Evolutionary conservation across 2,797 vertebrate species (phyloP).

Genomic region (Mormyrops boulengeri): DNA sequence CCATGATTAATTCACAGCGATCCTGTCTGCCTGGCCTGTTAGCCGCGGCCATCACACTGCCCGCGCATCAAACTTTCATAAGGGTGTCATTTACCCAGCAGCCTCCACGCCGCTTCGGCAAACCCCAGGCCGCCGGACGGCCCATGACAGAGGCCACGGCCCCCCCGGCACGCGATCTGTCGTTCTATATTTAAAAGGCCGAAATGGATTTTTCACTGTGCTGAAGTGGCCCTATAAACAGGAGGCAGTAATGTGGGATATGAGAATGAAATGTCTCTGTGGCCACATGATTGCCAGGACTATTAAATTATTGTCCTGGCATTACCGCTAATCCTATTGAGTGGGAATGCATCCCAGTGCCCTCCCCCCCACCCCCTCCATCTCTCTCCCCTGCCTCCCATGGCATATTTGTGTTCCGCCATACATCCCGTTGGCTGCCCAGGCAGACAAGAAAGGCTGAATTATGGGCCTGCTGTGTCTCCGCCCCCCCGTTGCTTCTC

Average conservation of each 20-base stretch:
- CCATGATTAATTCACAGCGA: background rate
- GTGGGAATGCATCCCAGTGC: background rate
- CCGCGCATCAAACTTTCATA: background rate
- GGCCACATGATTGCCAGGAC: conserved; percentile 25
- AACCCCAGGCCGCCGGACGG: background rate
- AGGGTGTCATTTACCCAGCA: background rate
- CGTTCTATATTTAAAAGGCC: background rate
- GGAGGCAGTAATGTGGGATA: conserved; percentile 10
- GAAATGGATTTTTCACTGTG: conserved; percentile 3
- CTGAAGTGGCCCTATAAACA: conserved; percentile 20
- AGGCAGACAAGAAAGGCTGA: background rate
- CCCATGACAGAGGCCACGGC: background rate
- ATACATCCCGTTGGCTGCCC: background rate
- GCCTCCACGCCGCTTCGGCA: background rate
- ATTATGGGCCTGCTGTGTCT: background rate
- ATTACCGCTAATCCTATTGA: conserved; percentile 18
- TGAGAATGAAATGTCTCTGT: conserved; percentile 21
- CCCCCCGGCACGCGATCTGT: background rate
- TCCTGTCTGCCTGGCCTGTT: background rate
- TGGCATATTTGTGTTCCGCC: background rate
- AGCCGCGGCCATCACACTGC: background rate
- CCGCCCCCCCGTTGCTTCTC: background rate
- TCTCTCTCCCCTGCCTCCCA: conserved; percentile 29
- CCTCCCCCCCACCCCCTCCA: background rate
- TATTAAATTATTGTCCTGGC: conserved; percentile 22